Percentiles rank a stretch among this genome's conserved stretches.
Evolutionary conservation across 92 coral and sea anemone species (phyloP).

Genomic region (Umimayanthus chanpuru): DNA sequence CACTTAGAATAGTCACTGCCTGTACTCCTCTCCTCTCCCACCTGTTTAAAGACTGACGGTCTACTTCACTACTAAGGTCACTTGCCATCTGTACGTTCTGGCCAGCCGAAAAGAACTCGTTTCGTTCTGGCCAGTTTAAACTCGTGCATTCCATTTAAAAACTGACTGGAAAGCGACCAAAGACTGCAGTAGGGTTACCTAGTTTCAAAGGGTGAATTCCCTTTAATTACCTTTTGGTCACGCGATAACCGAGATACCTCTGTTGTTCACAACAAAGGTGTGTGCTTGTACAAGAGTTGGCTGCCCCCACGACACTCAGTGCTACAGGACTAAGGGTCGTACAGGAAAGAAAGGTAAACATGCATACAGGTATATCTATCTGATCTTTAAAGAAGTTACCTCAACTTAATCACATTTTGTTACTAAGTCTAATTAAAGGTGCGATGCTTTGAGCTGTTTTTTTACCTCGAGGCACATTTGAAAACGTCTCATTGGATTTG

Average conservation of each 20-base stretch:
- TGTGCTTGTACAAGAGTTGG: slow-evolving; percentile 37
- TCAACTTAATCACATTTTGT: too few relatives aligned
- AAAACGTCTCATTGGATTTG: too few relatives aligned
- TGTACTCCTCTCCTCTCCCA: neutral
- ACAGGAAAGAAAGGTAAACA: slow-evolving; percentile 34
- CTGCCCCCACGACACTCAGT: neutral
- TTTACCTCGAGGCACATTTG: too few relatives aligned
- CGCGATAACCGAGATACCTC: neutral
- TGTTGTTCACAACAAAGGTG: neutral
- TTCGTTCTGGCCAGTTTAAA: too few relatives aligned
- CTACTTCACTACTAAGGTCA: neutral
- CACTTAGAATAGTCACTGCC: too few relatives aligned
- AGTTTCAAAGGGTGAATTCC: neutral
- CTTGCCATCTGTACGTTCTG: too few relatives aligned
- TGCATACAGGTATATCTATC: neutral
- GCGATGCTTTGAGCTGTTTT: too few relatives aligned
- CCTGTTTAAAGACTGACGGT: neutral
- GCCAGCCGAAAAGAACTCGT: too few relatives aligned
- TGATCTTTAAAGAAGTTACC: too few relatives aligned
- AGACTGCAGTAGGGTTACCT: neutral
- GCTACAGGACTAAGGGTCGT: slow-evolving; percentile 30
- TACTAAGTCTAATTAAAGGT: too few relatives aligned
- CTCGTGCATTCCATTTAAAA: too few relatives aligned
- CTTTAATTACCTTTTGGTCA: neutral
- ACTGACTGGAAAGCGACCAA: too few relatives aligned